A percentile compares a stretch with the other conserved stretches of the same genome.
Conservation (phyloP, 2,888 invertebrate genomes). For the Polietes domitor region DNA sequence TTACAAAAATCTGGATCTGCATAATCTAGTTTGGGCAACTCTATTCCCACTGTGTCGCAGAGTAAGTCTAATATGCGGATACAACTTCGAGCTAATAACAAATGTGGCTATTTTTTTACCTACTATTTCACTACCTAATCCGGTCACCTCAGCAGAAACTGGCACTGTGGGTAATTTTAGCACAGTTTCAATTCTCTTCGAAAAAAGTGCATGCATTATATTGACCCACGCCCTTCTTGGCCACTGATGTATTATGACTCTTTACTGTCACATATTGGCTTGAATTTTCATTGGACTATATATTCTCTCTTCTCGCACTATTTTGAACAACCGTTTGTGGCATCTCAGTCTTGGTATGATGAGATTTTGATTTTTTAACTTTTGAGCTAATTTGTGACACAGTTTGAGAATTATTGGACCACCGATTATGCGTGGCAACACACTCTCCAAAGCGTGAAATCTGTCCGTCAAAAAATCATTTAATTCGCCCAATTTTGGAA, state of each 20-base stretch:
- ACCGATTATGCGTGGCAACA: background rate
- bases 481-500: background rate
- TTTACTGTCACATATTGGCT: background rate
- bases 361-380: background rate
- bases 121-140: too few relatives aligned
- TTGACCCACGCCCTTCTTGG: background rate
- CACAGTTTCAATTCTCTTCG: too few relatives aligned
- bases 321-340: background rate
- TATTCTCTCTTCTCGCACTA: background rate
- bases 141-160: too few relatives aligned
- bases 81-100: background rate
- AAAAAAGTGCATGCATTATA: background rate
- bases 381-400: background rate
- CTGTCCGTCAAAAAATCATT: background rate
- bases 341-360: background rate
- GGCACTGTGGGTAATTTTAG: too few relatives aligned
- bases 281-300: background rate
- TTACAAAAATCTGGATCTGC: background rate
- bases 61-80: background rate
- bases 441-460: conserved; percentile 6
- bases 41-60: background rate
- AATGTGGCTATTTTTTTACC: background rate
- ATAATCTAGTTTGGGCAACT: background rate
- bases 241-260: background rate
- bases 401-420: background rate